These are phyloP conservation scores for Dasypolia templi DNA, from an alignment of 2,888 invertebrate species.

Conservation along the genomic window DNA sequence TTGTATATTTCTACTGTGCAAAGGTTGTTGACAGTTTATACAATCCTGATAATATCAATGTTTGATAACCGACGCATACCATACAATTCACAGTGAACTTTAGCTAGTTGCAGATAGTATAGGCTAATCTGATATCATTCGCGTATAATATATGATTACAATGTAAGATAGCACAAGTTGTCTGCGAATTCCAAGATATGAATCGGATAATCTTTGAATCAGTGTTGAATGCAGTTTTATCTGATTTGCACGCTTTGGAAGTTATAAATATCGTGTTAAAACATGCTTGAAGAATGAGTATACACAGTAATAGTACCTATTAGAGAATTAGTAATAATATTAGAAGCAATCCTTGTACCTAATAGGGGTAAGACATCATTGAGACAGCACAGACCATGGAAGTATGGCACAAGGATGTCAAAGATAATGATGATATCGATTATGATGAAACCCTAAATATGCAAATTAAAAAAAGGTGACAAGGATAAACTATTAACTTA, in stretches of 20 bases:
- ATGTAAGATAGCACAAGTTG: slow-evolving; percentile 35
- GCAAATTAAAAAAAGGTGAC: background rate
- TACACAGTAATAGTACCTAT: background rate
- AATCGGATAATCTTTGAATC: slow-evolving; percentile 30
- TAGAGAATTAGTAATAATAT: background rate
- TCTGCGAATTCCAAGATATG: slow-evolving; percentile 31
- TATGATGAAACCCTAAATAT: background rate
- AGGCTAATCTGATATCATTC: slow-evolving; percentile 21
- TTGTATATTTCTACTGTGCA: background rate
- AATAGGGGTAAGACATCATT: background rate
- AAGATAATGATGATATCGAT: background rate
- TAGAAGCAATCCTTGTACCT: too few species aligned
- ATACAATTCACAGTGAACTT: slow-evolving; percentile 1
- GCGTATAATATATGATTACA: slow-evolving; percentile 39
- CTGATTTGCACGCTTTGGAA: slow-evolving; percentile 22
- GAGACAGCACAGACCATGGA: background rate
- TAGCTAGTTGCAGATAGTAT: background rate
- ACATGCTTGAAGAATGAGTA: background rate
- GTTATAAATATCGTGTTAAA: slow-evolving; percentile 5
- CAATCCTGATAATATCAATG: slow-evolving; percentile 14
- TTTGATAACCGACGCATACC: slow-evolving; percentile 11
- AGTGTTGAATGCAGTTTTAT: slow-evolving; percentile 33
- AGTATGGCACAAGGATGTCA: background rate
- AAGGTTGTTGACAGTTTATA: slow-evolving; percentile 21
- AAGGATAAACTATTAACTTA: background rate